Conservation (phyloP, 2,797 vertebrate genomes). For the Premnoplex brunnescens region DNA sequence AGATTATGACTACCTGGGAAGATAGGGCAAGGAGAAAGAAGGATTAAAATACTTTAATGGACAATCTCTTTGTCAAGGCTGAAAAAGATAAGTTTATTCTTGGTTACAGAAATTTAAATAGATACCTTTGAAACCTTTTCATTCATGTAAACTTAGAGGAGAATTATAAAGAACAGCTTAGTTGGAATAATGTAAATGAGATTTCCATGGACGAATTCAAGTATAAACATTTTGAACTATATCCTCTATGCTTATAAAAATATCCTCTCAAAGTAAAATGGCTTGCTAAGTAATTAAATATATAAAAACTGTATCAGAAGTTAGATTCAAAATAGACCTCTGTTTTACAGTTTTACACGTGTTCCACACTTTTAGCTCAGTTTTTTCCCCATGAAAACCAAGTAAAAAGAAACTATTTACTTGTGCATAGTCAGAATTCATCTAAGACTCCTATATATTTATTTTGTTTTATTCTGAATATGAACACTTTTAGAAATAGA, state of each 20-base stretch:
- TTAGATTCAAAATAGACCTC: not conserved
- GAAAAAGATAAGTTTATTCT: not conserved
- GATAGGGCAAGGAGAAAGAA: not conserved
- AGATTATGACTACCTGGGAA: not conserved
- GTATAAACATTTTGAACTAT: not conserved
- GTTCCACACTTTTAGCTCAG: not conserved
- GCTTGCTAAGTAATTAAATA: not conserved
- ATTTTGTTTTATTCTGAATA: not conserved
- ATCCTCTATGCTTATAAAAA: slow-evolving; percentile 1
- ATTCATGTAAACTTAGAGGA: not conserved
- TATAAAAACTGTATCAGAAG: not conserved
- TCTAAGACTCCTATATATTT: not conserved
- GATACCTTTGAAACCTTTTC: not conserved
- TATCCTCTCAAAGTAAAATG: not conserved
- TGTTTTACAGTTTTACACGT: not conserved
- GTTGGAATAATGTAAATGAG: not conserved
- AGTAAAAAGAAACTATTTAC: not conserved
- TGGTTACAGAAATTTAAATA: not conserved
- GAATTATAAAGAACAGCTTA: not conserved
- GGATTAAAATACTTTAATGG: not conserved
- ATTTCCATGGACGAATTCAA: not conserved
- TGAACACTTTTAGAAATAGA: not conserved
- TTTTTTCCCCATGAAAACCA: not conserved
- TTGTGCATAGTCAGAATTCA: not conserved
- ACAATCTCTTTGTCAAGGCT: not conserved